Conservation (phyloP, 1,140 invertebrate species). For the Drosophila virilis region DNA sequence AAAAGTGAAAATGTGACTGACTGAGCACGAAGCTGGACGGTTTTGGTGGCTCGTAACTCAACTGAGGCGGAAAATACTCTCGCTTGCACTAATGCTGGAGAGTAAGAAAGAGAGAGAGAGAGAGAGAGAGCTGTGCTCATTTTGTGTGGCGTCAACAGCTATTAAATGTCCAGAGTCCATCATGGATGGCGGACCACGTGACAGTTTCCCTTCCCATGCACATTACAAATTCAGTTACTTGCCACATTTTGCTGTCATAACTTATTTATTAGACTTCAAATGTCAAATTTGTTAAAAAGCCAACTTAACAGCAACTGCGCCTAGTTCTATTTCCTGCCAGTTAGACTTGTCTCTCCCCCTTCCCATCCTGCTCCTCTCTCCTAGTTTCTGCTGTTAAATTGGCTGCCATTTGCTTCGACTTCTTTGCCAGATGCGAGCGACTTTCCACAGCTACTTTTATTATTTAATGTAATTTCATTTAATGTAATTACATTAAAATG, state of each 20-base stretch:
- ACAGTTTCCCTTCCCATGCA: background rate
- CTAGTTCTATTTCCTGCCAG: slow-evolving; percentile 3
- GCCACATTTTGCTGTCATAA: slow-evolving; percentile 65
- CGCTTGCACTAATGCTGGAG: too few relatives aligned
- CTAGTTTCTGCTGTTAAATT: slow-evolving; percentile 26
- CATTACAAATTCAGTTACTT: slow-evolving; percentile 28
- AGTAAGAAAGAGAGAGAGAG: too few relatives aligned
- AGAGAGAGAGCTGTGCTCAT: background rate
- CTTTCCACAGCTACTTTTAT: slow-evolving; percentile 25
- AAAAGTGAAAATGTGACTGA: slow-evolving; percentile 7
- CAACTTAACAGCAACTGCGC: slow-evolving; percentile 27
- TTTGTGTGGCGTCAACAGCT: slow-evolving; percentile 19
- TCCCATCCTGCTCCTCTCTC: background rate
- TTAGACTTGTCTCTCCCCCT: background rate
- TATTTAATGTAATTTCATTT: slow-evolving; percentile 67
- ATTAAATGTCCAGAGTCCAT: slow-evolving; percentile 38
- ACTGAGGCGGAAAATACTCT: background rate
- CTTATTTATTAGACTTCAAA: slow-evolving; percentile 72
- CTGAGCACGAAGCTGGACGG: slow-evolving; percentile 1
- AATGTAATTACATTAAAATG: slow-evolving; percentile 72
- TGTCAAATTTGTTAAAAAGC: slow-evolving; percentile 66
- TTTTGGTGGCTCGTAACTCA: too few relatives aligned
- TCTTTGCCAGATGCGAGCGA: slow-evolving; percentile 13
- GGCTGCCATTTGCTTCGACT: slow-evolving; percentile 37
- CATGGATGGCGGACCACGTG: slow-evolving; percentile 3